Conservation (phyloP, 2,888 invertebrate species). For the Torymus aiolomorphi region DNA sequence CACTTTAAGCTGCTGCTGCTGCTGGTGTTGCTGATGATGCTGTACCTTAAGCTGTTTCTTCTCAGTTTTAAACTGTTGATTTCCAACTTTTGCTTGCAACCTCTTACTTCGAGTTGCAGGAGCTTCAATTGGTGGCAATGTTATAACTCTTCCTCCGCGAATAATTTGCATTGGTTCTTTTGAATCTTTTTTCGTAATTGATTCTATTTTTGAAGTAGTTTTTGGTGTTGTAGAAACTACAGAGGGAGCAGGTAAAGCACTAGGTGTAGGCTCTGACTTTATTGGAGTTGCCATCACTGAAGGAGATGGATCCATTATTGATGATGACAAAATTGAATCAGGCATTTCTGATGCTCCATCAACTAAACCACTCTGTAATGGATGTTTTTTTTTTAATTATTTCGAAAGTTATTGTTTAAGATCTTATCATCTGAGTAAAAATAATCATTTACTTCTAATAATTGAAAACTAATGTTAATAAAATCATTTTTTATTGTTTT, state of each 20-base stretch:
- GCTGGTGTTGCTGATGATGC: conserved; percentile 14
- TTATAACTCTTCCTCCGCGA: conserved; percentile 86
- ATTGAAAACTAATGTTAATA: too few relatives aligned
- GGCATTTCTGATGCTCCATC: conserved; percentile 60
- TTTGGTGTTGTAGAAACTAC: conserved; percentile 14
- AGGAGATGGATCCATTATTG: conserved; percentile 51
- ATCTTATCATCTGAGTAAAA: not conserved
- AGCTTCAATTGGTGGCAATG: conserved; percentile 88
- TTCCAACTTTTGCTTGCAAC: conserved; percentile 67
- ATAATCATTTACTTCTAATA: too few relatives aligned
- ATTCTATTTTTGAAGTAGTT: conserved; percentile 10
- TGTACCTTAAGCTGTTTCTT: conserved; percentile 27
- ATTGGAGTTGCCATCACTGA: conserved; percentile 17
- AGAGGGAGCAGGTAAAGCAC: conserved; percentile 40
- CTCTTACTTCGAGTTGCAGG: conserved; percentile 88
- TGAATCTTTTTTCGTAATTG: conserved; percentile 47
- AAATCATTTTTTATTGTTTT: not conserved
- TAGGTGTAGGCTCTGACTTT: conserved; percentile 1
- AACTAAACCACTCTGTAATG: conserved; percentile 63
- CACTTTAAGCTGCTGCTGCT: conserved; percentile 38
- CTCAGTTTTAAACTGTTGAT: conserved; percentile 57
- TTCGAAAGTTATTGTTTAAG: not conserved
- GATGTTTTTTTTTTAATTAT: not conserved
- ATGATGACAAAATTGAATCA: conserved; percentile 62
- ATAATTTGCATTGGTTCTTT: conserved; percentile 85